Base-by-base conservation (phyloP, 2,797 vertebrate species). In the Mus spretus region DNA sequence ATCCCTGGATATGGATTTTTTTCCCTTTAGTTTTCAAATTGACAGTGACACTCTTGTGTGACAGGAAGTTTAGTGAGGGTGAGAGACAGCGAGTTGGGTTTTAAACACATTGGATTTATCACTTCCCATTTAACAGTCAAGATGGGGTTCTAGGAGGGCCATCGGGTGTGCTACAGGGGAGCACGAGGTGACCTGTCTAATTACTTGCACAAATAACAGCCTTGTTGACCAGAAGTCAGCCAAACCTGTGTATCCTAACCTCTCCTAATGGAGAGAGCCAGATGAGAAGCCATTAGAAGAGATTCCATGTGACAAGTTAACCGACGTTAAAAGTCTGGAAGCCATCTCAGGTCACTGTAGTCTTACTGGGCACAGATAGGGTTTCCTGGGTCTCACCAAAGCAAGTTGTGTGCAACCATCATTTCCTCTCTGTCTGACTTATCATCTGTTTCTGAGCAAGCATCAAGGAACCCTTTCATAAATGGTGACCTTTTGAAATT, bases 401-500 rank as follows among this genome's bases (percentile, higher is more conserved):
- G 37, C 92, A 79, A 65, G 67, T 9, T 72, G 50, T 77, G 22
- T 2, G 0, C 70, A 34, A 24, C 13, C 9, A 14, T 47, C 4
- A 10, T 82, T 70, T 85, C 44, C 26, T 89, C 81, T 74, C 50
- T 77, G 95, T 85, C 92, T 82, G 67, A 91, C 47, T 88, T 93
- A 14, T 75, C 78, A 22, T 95, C 84, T 57, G 86, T 67, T 75
- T 96, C 91, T 37, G 77, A 78, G 85, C 82, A 83, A 96, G 75
- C 22, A 75, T 83, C n/a, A 85, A 88, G 55, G 44, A 80, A 67
- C 85, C 70, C 89, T 93, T 93, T 93, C 97, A 95, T 90, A 95
- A 95, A 92, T 84, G 50, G 74, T 96, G 97, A 98, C 96, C 97
- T 98, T 98, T 97, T 82, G 89, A 94, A 95, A 96, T 96, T n/a